A percentile compares a stretch with the other conserved stretches of the same genome.
These are phyloP conservation scores for Chesias legatella DNA, from an alignment of 2,888 invertebrate genomes.

Conservation along the genomic window DNA sequence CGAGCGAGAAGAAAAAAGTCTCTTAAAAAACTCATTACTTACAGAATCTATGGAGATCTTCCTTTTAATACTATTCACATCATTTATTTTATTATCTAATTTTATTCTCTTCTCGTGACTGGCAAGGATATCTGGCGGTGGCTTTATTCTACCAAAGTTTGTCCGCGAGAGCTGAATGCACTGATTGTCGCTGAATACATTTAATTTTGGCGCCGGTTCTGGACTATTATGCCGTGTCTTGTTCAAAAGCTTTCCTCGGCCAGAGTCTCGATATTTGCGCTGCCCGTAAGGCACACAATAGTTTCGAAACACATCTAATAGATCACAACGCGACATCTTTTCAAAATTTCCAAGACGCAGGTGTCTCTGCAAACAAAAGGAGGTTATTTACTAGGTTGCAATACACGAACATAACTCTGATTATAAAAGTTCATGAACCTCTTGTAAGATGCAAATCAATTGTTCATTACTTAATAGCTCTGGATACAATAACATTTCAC, in stretches of 20 bases:
- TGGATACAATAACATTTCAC: conserved; percentile 69
- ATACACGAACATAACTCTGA: not conserved
- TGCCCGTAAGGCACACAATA: conserved; percentile 72
- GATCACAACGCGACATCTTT: conserved; percentile 53
- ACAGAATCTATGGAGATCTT: conserved; percentile 58
- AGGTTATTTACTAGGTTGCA: conserved; percentile 14
- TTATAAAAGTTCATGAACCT: conserved; percentile 44
- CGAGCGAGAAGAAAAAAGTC: too few relatives aligned
- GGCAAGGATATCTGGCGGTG: conserved; percentile 58
- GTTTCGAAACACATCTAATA: conserved; percentile 64
- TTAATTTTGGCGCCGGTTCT: conserved; percentile 38
- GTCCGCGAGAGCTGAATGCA: conserved; percentile 33
- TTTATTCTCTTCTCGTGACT: conserved; percentile 66
- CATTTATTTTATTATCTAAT: conserved; percentile 42
- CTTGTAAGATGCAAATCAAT: conserved; percentile 57
- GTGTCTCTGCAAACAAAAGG: conserved; percentile 54
- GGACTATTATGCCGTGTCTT: conserved; percentile 53
- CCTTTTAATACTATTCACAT: conserved; percentile 47
- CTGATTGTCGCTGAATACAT: conserved; percentile 28
- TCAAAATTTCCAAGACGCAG: conserved; percentile 52
- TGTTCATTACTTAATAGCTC: conserved; percentile 67
- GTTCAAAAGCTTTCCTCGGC: conserved; percentile 61
- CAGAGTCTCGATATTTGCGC: conserved; percentile 64
- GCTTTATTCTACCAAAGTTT: conserved; percentile 50
- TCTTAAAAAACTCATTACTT: conserved; percentile 32